Percentiles rank a stretch among this genome's conserved stretches.
Conservation (phyloP, 1,140 invertebrate genomes). For the Harpegnathos saltator region DNA sequence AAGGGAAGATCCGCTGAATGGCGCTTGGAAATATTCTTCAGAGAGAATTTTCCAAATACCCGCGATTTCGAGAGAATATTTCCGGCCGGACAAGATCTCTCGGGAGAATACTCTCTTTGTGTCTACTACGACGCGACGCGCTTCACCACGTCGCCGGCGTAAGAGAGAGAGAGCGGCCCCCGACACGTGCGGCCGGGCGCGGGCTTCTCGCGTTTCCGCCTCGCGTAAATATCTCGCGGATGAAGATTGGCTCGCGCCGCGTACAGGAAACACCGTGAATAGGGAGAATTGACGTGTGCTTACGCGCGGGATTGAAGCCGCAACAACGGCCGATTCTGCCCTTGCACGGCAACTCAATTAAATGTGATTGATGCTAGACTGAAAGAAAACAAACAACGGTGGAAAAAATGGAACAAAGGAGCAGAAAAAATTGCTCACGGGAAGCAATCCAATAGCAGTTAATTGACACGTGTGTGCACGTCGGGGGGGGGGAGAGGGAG, state of each 20-base stretch:
- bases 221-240: slow-evolving; percentile 27
- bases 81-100: slow-evolving; percentile 37
- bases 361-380: slow-evolving; percentile 24
- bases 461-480: slow-evolving; percentile 34
- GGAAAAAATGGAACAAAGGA: not conserved
- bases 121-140: slow-evolving; percentile 14
- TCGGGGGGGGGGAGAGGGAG: too few relatives aligned
- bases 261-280: slow-evolving; percentile 9
- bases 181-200: not conserved
- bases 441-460: slow-evolving; percentile 27
- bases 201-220: not conserved
- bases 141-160: not conserved
- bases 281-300: slow-evolving; percentile 35
- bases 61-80: slow-evolving; percentile 44
- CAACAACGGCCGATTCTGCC: slow-evolving; percentile 8
- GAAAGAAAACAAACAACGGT: not conserved
- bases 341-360: slow-evolving; percentile 30
- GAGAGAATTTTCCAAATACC: slow-evolving; percentile 36
- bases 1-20: slow-evolving; percentile 32
- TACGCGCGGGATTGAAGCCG: slow-evolving; percentile 21
- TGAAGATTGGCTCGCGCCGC: slow-evolving; percentile 17
- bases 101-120: slow-evolving; percentile 48
- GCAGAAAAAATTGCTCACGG: not conserved
- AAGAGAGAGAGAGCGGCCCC: not conserved
- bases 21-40: slow-evolving; percentile 31